Evolutionary conservation across 2,888 invertebrate species (phyloP), one percentile per base, ranked within the genome.

Genomic region (Ptychoptera albimana): DNA sequence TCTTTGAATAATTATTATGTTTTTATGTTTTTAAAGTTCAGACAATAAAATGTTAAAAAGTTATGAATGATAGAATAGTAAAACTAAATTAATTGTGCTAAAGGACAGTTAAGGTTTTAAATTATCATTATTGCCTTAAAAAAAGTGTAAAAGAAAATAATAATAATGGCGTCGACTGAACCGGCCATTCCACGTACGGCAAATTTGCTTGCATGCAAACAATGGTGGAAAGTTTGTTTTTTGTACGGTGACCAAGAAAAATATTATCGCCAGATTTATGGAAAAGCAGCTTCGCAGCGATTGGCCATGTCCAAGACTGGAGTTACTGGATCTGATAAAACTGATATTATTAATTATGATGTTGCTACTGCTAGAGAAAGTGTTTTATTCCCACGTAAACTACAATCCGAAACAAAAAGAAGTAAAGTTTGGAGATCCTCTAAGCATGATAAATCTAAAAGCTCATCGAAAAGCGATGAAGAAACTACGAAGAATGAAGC

Each of bases 191-290:
- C 65, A 58, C 64, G 65, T 55, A 65, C 80, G 35, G 80, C 80
- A 49, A 82, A 82, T 65, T 79, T 82, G 59, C 66, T 83, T 50
- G 82, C 82, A 77, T 82, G 83, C 69, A 81, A 81, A 63, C 82
- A 85, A 70, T 86, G 86, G 86, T 86, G 86, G 86, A 82, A 82
- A 64, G 85, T 85, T 48, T 86, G 86, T 59, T 85, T 84, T 78
- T 79, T 86, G 73, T 79, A 85, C 59, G 86, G 85, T 42, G 84
- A 85, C 63, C 85, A 85, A 58, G 82, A 84, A 58, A 85, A 85
- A 59, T 82, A 84, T 68, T 86, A 86, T 69, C 69, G 84, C 55
- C 83, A 85, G 59, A 69, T 85, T 48, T 86, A 86, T 62, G 83
- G 81, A 49, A 65, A 65, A 51, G 65, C 65, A 46, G 65, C 65